phyloP scores from a whole-genome alignment of 2,888 invertebrate species.

The Leptarthrus brevirostris region DNA sequence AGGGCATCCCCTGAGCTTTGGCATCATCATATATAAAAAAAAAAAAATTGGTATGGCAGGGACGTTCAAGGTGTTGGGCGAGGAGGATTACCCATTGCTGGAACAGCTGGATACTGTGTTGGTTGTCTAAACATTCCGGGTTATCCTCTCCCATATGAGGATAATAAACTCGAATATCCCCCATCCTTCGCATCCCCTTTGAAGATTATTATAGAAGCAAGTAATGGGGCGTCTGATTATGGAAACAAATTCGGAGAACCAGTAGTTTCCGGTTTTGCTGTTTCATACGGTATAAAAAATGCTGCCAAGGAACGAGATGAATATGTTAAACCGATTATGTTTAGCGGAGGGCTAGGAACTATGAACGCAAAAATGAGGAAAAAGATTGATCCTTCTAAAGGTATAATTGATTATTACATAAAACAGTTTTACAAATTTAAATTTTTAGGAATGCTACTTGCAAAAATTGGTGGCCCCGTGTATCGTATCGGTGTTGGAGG shows the following conservation, averaged over 20 bases:
- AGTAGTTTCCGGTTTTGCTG: slow-evolving; percentile 88
- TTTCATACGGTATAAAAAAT: slow-evolving; percentile 86
- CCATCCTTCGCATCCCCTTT: slow-evolving; percentile 89
- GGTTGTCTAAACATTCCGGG: slow-evolving; percentile 93
- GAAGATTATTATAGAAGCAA: slow-evolving; percentile 93
- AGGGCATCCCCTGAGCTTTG: no score
- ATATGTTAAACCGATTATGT: slow-evolving; percentile 99
- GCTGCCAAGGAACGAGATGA: slow-evolving; percentile 79
- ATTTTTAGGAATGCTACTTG: slow-evolving; percentile 81
- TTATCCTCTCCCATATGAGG: slow-evolving; percentile 85
- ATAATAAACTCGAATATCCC: slow-evolving; percentile 79
- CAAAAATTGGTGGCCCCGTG: slow-evolving; percentile 97
- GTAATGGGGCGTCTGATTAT: slow-evolving; percentile 98
- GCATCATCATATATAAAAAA: no score
- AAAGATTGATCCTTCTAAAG: slow-evolving; percentile 80
- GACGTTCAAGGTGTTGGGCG: slow-evolving; percentile 96
- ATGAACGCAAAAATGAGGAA: slow-evolving; percentile 85
- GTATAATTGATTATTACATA: slow-evolving; percentile 63
- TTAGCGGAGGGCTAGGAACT: slow-evolving; percentile 94
- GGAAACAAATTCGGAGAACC: slow-evolving; percentile 99
- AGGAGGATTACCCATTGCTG: slow-evolving; percentile 93
- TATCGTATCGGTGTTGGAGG: slow-evolving; percentile 98
- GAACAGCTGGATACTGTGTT: slow-evolving; percentile 96
- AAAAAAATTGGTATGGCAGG: no score
- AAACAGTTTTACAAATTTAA: slow-evolving; percentile 31